A percentile compares a stretch with the other conserved stretches of the same genome.
These are phyloP conservation scores for Podarcis siculus DNA, from an alignment of 2,797 vertebrate species.

Conservation along the genomic window DNA sequence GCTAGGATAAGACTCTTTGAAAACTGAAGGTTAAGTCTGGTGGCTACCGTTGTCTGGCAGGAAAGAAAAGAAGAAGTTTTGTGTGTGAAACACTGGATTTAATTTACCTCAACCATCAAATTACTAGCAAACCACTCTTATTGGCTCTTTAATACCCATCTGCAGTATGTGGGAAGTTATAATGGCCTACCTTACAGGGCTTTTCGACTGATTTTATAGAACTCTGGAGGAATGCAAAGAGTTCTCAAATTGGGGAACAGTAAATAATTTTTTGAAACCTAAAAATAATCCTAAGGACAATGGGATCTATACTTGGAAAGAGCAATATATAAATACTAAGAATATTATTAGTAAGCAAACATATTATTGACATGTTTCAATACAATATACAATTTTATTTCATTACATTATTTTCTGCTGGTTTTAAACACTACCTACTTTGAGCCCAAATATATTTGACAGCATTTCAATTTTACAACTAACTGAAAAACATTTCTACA, in stretches of 20 bases:
- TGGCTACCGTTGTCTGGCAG: background rate
- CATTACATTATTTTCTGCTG: background rate
- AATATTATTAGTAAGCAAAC: background rate
- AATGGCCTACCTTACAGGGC: background rate
- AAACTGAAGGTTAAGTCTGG: background rate
- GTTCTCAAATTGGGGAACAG: too few species aligned
- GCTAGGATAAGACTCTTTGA: background rate
- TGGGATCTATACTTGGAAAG: background rate
- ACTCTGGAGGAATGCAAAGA: too few species aligned
- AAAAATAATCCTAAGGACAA: background rate
- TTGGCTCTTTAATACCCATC: too few species aligned
- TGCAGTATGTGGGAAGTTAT: background rate
- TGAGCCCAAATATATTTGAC: background rate
- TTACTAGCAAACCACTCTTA: background rate
- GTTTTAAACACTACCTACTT: background rate
- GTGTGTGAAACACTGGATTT: background rate
- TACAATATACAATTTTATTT: background rate
- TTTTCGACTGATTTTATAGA: background rate
- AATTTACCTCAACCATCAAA: background rate
- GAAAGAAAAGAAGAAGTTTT: background rate
- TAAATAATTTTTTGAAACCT: too few species aligned
- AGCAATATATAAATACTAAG: background rate
- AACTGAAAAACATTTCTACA: background rate
- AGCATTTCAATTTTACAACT: background rate
- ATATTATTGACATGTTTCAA: background rate